Base-by-base conservation (phyloP, 2,113 vertebrate species). In the Periophthalmodon schlosseri region DNA sequence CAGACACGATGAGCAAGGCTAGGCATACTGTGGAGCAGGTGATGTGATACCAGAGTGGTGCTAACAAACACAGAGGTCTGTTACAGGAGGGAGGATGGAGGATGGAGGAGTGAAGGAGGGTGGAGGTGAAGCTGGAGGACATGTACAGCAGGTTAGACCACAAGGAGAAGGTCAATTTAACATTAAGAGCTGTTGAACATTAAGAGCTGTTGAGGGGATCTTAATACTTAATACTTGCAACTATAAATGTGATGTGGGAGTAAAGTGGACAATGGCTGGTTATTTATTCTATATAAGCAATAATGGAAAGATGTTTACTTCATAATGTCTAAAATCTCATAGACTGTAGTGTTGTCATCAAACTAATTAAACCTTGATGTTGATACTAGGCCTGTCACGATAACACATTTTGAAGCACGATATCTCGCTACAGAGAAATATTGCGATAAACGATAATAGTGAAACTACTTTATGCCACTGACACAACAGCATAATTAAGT, bases 41-140 rank as follows among this genome's bases (percentile, higher is more conserved):
- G 28, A 66, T 16, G 68, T 73, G 72, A 83, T 90, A 91, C 79
- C 88, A 21, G 80, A 68, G n/a, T 21, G 78, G 69, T 67, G 84
- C 63, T 85, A 86, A 77, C 2, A 52, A 73, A 86, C 52, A 81
- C 68, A 78, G 21, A 77, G 56, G 76, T 88, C 88, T 87, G 83
- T 73, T 81, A 85, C 83, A 47, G 67, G 68, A 67, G 75, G 44
- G 80, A 64, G 70, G 78, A 77, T 83, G 82, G 65, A 79, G 70
- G 68, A 69, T 70, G 79, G 33, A 60, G 44, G 75, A 76, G 80
- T 85, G 79, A 75, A 49, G 68, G 34, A 70, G 74, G 77, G 69
- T 80, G 68, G 56, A 72, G 14, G 77, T 71, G 78, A 63, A 10
- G 46, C 88, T 87, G 15, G 67, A 84, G 81, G 75, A 85, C 76